Evolutionary conservation across 1,140 invertebrate genomes (phyloP).

Genomic region (Trichonephila inaurata): DNA sequence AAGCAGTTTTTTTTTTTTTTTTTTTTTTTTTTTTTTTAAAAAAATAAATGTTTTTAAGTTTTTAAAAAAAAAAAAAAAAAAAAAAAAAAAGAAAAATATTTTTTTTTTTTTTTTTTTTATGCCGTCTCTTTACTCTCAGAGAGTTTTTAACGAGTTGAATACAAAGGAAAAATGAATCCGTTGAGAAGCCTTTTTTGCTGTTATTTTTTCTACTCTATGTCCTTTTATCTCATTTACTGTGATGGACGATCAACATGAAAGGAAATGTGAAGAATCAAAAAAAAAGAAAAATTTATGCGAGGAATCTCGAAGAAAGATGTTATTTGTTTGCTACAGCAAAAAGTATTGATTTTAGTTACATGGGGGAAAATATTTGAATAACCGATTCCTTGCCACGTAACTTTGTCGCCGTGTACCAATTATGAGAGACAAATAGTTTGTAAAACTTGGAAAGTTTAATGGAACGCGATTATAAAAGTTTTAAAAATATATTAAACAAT

Average conservation of each 20-base stretch:
- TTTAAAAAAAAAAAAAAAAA: too few relatives aligned
- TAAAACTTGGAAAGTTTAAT: not conserved
- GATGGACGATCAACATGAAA: slow-evolving; percentile 26
- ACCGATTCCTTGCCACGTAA: not conserved
- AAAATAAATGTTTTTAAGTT: too few relatives aligned
- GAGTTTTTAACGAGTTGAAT: slow-evolving; percentile 6
- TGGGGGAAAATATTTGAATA: not conserved
- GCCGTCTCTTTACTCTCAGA: not conserved
- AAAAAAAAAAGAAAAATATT: too few relatives aligned
- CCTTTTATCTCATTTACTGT: slow-evolving; percentile 39
- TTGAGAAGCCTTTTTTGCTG: not conserved
- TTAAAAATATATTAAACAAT: not conserved
- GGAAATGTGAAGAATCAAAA: not conserved
- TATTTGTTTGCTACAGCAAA: slow-evolving; percentile 3
- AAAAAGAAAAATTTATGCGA: not conserved
- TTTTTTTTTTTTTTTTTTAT: not conserved
- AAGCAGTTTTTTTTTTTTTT: not conserved
- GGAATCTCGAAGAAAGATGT: not conserved
- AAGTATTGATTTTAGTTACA: not conserved
- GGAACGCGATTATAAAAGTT: not conserved
- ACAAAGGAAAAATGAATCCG: slow-evolving; percentile 7
- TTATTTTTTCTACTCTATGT: not conserved
- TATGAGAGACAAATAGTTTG: not conserved
- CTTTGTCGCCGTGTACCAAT: not conserved
- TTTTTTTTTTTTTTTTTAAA: too few relatives aligned